Percentiles rank a stretch among this genome's conserved stretches.
Evolutionary conservation across 2,113 vertebrate genomes (phyloP).

Genomic region (Aphelocoma coerulescens): DNA sequence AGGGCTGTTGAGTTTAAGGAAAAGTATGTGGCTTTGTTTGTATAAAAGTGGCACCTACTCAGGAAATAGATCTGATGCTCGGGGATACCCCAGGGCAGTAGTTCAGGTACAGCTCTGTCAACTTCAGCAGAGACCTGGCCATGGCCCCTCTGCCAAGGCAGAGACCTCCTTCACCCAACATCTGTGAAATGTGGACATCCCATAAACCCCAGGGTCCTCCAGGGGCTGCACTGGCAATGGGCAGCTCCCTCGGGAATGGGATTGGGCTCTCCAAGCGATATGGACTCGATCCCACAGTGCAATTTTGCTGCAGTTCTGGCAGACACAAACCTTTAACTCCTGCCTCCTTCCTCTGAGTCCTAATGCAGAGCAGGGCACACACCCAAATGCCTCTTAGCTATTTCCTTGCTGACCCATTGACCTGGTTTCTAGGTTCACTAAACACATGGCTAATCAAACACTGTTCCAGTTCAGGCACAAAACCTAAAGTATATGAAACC

Average conservation of each 20-base stretch:
- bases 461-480: not conserved
- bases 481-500: not conserved
- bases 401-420: not conserved
- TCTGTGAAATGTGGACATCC: not conserved
- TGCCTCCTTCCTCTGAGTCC: not conserved
- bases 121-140: not conserved
- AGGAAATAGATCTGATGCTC: not conserved
- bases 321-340: not conserved
- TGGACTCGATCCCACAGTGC: not conserved
- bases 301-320: not conserved
- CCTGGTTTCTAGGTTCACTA: not conserved
- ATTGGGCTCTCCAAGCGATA: not conserved
- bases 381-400: not conserved
- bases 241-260: not conserved
- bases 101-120: not conserved
- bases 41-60: not conserved
- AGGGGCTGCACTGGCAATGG: accelerated
- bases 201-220: not conserved
- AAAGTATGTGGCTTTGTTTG: not conserved
- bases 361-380: not conserved
- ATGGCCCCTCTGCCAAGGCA: not conserved
- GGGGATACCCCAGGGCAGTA: not conserved
- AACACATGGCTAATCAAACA: not conserved
- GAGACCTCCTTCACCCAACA: not conserved
- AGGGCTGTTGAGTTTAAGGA: not conserved